Evolutionary conservation across 23 tunicate genomes (phyloP), one percentile per base, ranked within the genome.

Genomic region (Clavelina lepadiformis): DNA sequence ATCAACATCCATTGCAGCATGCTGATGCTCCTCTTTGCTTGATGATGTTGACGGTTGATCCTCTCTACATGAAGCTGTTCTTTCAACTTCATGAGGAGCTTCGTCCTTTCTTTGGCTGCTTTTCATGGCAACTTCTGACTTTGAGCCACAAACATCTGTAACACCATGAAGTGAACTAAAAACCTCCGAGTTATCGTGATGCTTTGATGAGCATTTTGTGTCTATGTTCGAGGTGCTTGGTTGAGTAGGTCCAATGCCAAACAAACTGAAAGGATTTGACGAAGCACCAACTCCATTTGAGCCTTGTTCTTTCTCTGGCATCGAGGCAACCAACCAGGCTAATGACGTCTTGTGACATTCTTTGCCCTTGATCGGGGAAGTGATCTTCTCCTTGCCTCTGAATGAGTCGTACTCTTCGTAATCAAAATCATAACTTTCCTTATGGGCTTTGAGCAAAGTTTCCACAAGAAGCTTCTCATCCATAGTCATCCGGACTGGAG

Each of bases 161-260:
- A 55, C 72, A 13, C 91, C 91, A 67, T 82, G 91, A 37, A 82
- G 56, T 19, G 80, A 65, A 51, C 82, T 82, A 62, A 82, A 82
- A 18, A 82, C 74, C 50, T 74, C 75, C 2, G 25, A 54, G 50
- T 64, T 55, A 21, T 76, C 82, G 4, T 66, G 72, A 3, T 44
- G 13, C 11, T 15, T 11, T 44, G 13, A 11, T 44, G 49, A 44
- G 5, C 7, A 6, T n/a, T n/a, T 27, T 53, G 65, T 5, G 32
- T 25, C 32, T 29, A n/a, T 4, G 35, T 3, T 28, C 8, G 34
- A 13, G 32, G 65, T 4, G 6, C 34, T 58, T n/a, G 35, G 20
- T 53, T 6, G 20, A 53, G 18, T n/a, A n/a, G n/a, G n/a, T n/a
- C n/a, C n/a, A n/a, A n/a, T n/a, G n/a, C n/a, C n/a, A n/a, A n/a